Conservation (phyloP, 2,888 invertebrate species). For the Chaitophorus viminalis region DNA sequence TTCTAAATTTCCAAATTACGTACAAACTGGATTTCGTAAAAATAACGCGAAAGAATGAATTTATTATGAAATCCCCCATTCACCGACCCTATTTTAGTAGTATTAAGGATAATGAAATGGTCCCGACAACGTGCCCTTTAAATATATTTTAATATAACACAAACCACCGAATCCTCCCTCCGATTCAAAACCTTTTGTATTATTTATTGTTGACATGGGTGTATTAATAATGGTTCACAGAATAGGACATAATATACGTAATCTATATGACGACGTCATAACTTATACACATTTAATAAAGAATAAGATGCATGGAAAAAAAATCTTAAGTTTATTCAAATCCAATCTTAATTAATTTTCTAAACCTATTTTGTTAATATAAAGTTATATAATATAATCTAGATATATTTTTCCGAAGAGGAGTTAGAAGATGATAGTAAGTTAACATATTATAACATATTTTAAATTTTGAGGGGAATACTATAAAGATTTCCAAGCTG, state of each 20-base stretch:
- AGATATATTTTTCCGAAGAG: no score
- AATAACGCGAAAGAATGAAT: background rate
- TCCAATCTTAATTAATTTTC: no score
- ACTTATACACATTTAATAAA: background rate
- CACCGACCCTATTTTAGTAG: background rate
- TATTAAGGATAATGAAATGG: constrained; percentile 17
- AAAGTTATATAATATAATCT: no score
- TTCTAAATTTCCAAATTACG: background rate
- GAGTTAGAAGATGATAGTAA: no score
- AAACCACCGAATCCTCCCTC: background rate
- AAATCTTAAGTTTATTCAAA: background rate
- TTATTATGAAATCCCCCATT: constrained; percentile 9
- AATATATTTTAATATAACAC: constrained; percentile 20
- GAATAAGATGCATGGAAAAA: background rate
- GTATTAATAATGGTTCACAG: background rate
- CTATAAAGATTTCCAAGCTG: no score
- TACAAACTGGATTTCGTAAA: background rate
- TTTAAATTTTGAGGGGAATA: no score
- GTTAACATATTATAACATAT: no score
- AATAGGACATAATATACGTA: background rate
- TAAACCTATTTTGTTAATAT: no score
- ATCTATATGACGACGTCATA: background rate
- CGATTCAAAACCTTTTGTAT: constrained; percentile 19
- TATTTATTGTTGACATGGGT: constrained; percentile 8
- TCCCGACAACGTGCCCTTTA: background rate